Evolutionary conservation across 2,888 invertebrate species (phyloP), one percentile per base, ranked within the genome.

Genomic region (Sarcophaga subvicina): DNA sequence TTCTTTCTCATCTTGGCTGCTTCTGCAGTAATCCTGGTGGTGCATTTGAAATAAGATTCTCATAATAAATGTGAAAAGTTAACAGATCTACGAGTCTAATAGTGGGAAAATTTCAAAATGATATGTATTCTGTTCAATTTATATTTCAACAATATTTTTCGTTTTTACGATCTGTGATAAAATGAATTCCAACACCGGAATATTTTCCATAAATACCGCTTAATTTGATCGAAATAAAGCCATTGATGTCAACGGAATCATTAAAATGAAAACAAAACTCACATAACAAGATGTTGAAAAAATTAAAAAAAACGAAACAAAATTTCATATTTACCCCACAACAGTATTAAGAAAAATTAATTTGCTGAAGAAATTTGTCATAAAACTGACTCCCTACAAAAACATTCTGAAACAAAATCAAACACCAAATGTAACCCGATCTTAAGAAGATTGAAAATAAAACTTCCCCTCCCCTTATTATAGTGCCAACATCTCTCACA

Each of bases 401-500:
- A 62, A 49, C 63, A 54, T 54, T 54, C 17, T 5, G 17, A 54
- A 17, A 54, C 5, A 69, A 60, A 62, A 37, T 10, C n/a, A 22
- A 70, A 70, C 25, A 54, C n/a, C 60, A 54, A 73, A 45, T 79
- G 83, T 63, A 83, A 83, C 63, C 45, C 45, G 83, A 83, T 83
- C 78, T 79, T 59, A 25, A 71, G 60, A 72, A 66, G 64, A 60
- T 81, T 78, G 76, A 80, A 83, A 79, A 79, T 75, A 79, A 59
- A 62, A 47, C 22, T 47, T 11, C 17, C 20, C 17, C 8, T n/a
- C 14, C 4, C 47, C 17, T 37, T 60, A 77, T 70, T 73, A 27
- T 72, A 86, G 83, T 84, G 86, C 22, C 37, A 84, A 87, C 81
- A 87, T 72, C 62, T 76, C 75, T 71, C 87, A 87, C 87, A 73